These are phyloP conservation scores for Neria commutata DNA, from an alignment of 2,888 invertebrate genomes.

Conservation along the genomic window DNA sequence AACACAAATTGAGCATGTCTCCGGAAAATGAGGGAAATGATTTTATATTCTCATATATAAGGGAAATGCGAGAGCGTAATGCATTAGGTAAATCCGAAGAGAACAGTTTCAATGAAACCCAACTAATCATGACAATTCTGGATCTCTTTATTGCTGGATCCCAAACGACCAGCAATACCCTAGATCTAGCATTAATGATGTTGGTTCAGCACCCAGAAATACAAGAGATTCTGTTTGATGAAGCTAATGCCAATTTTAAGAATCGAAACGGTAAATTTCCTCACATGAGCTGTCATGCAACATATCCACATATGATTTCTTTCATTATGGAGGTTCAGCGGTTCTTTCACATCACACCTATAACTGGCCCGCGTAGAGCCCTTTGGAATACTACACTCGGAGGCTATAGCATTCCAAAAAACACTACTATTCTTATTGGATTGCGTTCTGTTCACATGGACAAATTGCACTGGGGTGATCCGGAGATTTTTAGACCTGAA, in stretches of 20 bases:
- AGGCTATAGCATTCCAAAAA: conserved; percentile 66
- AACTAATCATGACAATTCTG: conserved; percentile 69
- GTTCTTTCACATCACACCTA: conserved; percentile 65
- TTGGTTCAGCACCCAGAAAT: conserved; percentile 67
- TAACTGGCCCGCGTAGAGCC: conserved; percentile 67
- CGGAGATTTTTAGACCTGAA: conserved; percentile 69
- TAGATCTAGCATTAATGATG: conserved; percentile 68
- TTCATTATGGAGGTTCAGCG: conserved; percentile 67
- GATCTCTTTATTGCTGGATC: conserved; percentile 74
- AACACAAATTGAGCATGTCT: conserved; percentile 64
- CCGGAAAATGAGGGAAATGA: conserved; percentile 63
- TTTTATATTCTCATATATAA: conserved; percentile 70
- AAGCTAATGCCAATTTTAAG: conserved; percentile 62
- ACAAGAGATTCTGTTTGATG: conserved; percentile 66
- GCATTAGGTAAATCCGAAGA: neutral
- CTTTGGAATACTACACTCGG: conserved; percentile 64
- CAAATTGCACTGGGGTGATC: conserved; percentile 67
- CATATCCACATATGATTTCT: conserved; percentile 65
- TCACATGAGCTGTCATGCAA: conserved; percentile 56
- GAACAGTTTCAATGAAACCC: conserved; percentile 65
- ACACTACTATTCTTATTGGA: conserved; percentile 65
- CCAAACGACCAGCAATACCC: conserved; percentile 69
- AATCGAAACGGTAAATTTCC: conserved; percentile 38
- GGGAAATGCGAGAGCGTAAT: conserved; percentile 64
- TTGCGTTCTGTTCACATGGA: conserved; percentile 67